A percentile compares a stretch with the other conserved stretches of the same genome.
Evolutionary conservation across 2,888 invertebrate species (phyloP).

Genomic region (Pseudococcus longispinus): DNA sequence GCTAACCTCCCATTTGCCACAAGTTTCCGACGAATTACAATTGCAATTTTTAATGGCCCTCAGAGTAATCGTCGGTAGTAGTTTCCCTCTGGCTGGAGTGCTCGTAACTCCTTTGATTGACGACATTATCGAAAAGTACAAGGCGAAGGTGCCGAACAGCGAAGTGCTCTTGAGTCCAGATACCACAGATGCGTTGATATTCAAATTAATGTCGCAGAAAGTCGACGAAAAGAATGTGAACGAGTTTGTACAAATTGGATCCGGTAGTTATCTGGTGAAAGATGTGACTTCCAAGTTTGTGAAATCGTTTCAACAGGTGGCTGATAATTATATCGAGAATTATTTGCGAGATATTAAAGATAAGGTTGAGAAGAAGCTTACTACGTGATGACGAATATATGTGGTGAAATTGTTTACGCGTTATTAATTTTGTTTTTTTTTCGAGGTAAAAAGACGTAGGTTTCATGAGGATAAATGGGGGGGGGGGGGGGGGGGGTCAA

Average conservation of each 20-base stretch:
- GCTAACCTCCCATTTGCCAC: not conserved
- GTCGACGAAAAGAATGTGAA: not conserved
- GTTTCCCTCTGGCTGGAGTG: not conserved
- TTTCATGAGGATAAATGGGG: too few species aligned
- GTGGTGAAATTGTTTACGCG: too few species aligned
- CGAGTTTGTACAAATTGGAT: not conserved
- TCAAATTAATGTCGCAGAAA: not conserved
- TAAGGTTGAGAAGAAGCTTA: not conserved
- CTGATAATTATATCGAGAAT: not conserved
- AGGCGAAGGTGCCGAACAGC: not conserved
- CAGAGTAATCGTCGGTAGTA: not conserved
- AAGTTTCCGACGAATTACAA: not conserved
- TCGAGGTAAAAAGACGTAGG: too few species aligned
- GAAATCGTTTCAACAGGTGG: not conserved
- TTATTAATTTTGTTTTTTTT: too few species aligned
- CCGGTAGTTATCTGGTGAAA: not conserved
- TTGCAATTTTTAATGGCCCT: not conserved
- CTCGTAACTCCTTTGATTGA: not conserved
- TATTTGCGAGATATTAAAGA: not conserved
- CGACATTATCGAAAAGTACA: not conserved
- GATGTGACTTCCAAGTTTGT: not conserved
- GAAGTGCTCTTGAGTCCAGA: not conserved
- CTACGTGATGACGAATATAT: too few species aligned
- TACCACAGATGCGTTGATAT: not conserved
- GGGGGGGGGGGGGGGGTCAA: too few species aligned